A percentile compares a stretch with the other conserved stretches of the same genome.
phyloP scores from a whole-genome alignment of 2,888 invertebrate species.

The Invenusta paracnida region DNA sequence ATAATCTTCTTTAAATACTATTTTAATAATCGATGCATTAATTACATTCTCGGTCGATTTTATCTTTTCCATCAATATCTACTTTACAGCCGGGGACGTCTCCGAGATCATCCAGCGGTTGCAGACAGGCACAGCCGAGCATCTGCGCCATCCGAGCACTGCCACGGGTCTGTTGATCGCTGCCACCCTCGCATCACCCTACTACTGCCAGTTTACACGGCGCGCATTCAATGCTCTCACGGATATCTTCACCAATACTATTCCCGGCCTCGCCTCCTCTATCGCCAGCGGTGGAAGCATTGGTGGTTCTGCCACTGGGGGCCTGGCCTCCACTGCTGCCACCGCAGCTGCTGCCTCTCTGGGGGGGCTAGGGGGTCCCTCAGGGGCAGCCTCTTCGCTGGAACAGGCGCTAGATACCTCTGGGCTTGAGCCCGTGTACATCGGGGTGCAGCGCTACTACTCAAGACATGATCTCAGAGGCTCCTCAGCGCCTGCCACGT shows the following conservation, averaged over 20 bases:
- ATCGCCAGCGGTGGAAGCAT: too few species aligned
- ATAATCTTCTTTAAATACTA: too few species aligned
- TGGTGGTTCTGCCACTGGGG: background rate
- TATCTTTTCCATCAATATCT: too few species aligned
- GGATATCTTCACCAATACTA: background rate
- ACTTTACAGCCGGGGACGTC: background rate
- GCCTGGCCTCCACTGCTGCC: background rate
- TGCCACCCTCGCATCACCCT: background rate
- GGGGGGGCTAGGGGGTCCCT: background rate
- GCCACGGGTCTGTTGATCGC: background rate
- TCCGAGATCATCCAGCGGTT: background rate
- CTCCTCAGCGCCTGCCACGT: background rate
- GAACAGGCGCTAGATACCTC: background rate
- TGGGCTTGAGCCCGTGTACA: background rate
- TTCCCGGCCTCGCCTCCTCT: background rate
- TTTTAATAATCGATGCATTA: too few species aligned
- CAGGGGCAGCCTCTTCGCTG: background rate
- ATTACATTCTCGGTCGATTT: too few species aligned
- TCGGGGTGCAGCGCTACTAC: conserved; percentile 18
- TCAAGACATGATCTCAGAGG: background rate
- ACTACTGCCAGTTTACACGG: conserved; percentile 16
- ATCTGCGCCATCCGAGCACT: background rate
- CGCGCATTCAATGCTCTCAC: background rate
- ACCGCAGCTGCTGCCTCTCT: background rate
- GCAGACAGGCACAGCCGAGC: background rate